Evolutionary conservation across 2,797 vertebrate species (phyloP), one percentile per base, ranked within the genome.

Genomic region (Sitta carolinensis): DNA sequence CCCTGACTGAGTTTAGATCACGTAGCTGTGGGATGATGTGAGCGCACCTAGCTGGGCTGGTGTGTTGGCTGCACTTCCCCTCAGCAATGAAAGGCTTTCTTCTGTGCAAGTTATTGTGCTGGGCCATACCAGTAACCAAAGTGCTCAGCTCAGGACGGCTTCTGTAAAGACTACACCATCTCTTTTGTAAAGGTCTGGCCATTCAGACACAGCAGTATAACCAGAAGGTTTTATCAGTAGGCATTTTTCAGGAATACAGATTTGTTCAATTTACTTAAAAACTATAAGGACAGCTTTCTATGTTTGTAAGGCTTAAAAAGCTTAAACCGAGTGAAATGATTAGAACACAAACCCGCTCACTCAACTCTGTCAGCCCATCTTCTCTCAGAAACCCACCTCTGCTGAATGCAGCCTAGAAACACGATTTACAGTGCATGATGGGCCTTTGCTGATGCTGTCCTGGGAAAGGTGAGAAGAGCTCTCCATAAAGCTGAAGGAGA

Each of bases 341-440:
- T 52, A 25, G 25, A 75, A 27, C 16, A 43, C 58, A 72, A 61
- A 86, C 14, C 25, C 63, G 12, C 42, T 74, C 21, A 52, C 30
- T 83, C 17, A 34, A 8, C 17, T 70, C 55, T 27, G 38, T 1
- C 0, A 67, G 29, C 32, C 43, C 64, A 40, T 30, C 36, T 59
- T 2, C 45, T 51, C 32, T 84, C 34, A 85, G 69, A 77, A 87
- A 17, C 16, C 7, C 26, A 11, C 8, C 29, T 61, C 68, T 54
- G 66, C 62, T 57, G 62, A 50, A 36, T 61, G 22, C 67, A 78
- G 42, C 29, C 22, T 54, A 32, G 26, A 23, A 62, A 6, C 2
- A 20, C 0, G 67, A 48, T 67, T 43, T 50, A 32, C 29, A 13
- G 27, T 11, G 6, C 0, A 0, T 57, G 18, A 42, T 26, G 42